Conservation (phyloP, 2,888 invertebrate genomes). For the Penaeus monodon region DNA sequence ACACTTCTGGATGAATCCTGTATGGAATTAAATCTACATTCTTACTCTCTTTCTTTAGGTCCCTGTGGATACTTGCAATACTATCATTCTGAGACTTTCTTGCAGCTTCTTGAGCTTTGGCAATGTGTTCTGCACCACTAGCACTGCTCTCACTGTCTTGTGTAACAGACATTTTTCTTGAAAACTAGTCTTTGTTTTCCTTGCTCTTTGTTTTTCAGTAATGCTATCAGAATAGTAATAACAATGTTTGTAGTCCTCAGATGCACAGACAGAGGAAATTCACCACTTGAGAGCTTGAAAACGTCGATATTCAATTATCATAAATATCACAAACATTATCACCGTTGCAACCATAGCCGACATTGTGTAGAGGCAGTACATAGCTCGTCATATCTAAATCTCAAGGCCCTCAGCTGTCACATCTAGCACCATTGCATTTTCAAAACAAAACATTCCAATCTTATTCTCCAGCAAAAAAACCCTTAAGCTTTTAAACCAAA, state of each 20-base stretch:
- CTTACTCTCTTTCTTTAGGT: too few species aligned
- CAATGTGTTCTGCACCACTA: too few species aligned
- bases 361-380: slow-evolving; percentile 51
- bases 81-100: too few species aligned
- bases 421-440: background rate
- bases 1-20: too few species aligned
- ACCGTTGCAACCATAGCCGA: slow-evolving; percentile 40
- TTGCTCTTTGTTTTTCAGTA: background rate
- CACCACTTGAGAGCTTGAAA: slow-evolving; percentile 50
- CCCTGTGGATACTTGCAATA: too few species aligned
- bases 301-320: slow-evolving; percentile 45
- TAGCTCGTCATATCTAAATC: background rate
- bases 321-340: slow-evolving; percentile 45
- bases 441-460: background rate
- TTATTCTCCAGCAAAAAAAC: too few species aligned
- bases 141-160: too few species aligned
- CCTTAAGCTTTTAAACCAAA: too few species aligned
- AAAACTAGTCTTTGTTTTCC: too few species aligned
- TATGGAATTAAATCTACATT: too few species aligned
- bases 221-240: background rate
- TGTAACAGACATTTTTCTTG: too few species aligned
- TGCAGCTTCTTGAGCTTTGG: too few species aligned
- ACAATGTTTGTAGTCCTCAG: background rate
- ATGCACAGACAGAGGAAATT: background rate
- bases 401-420: background rate